A percentile compares a stretch with the other conserved stretches of the same genome.
Evolutionary conservation across 1,140 invertebrate genomes (phyloP).

Genomic region (Pemphigus obesinymphae): DNA sequence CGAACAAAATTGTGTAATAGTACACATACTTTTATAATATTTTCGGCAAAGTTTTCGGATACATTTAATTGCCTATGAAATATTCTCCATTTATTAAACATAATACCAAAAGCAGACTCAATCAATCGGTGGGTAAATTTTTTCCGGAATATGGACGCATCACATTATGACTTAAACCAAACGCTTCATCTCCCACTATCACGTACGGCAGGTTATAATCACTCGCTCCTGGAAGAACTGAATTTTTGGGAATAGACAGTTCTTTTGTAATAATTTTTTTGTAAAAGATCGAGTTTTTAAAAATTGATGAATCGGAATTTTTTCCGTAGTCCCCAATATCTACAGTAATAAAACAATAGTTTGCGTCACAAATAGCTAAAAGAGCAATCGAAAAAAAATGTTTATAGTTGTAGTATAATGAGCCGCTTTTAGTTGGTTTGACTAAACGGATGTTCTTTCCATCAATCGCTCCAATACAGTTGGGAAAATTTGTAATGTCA

Average conservation of each 20-base stretch:
- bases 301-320: constrained; percentile 39
- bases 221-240: not conserved
- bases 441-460: constrained; percentile 35
- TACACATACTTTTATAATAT: constrained; percentile 45
- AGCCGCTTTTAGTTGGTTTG: constrained; percentile 36
- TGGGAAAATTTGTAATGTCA: not conserved
- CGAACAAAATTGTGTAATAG: constrained; percentile 42
- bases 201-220: constrained; percentile 5
- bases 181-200: constrained; percentile 52
- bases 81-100: constrained; percentile 44
- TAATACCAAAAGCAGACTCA: constrained; percentile 53
- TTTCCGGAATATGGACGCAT: constrained; percentile 47
- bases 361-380: constrained; percentile 32
- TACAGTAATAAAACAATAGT: constrained; percentile 37
- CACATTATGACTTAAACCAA: constrained; percentile 49
- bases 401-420: constrained; percentile 44
- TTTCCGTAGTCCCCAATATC: constrained; percentile 42
- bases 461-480: constrained; percentile 22
- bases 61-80: constrained; percentile 45
- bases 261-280: not conserved
- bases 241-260: constrained; percentile 12
- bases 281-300: constrained; percentile 7
- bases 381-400: constrained; percentile 39
- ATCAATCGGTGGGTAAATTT: constrained; percentile 46
- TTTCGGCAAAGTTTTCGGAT: constrained; percentile 38